Evolutionary conservation across 2,113 vertebrate genomes (phyloP).

Genomic region (Laticauda laticaudata): DNA sequence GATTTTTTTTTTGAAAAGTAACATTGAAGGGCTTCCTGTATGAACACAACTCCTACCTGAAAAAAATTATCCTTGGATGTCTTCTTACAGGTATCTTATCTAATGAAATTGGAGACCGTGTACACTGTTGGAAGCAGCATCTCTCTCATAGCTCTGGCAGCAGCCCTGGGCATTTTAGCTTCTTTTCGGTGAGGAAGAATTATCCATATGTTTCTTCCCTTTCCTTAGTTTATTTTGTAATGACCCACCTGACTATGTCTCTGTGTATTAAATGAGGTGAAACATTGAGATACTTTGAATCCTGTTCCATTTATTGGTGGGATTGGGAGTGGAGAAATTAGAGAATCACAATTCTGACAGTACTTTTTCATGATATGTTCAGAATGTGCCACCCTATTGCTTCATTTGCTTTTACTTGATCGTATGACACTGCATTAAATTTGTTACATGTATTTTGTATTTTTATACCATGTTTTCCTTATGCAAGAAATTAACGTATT

Average conservation of each 20-base stretch:
- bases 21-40: neutral
- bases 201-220: neutral
- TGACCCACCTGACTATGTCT: neutral
- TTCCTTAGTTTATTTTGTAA: constrained; percentile 1
- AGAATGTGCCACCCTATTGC: neutral
- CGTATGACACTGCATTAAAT: neutral
- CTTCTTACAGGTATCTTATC: constrained; percentile 74
- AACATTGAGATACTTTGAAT: constrained; percentile 21
- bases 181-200: constrained; percentile 80
- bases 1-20: neutral
- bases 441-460: neutral
- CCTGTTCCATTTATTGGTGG: neutral
- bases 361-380: neutral
- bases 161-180: constrained; percentile 80
- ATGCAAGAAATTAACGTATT: neutral
- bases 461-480: neutral
- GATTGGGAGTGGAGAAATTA: neutral
- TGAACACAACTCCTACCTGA: neutral
- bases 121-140: constrained; percentile 86
- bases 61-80: neutral
- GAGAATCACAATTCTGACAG: neutral
- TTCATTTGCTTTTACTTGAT: neutral
- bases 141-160: constrained; percentile 79
- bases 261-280: constrained; percentile 3
- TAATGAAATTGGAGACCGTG: constrained; percentile 86